A percentile compares a stretch with the other conserved stretches of the same genome.
phyloP scores from a whole-genome alignment of 2,113 vertebrate genomes.

The Xiphophorus couchianus region DNA sequence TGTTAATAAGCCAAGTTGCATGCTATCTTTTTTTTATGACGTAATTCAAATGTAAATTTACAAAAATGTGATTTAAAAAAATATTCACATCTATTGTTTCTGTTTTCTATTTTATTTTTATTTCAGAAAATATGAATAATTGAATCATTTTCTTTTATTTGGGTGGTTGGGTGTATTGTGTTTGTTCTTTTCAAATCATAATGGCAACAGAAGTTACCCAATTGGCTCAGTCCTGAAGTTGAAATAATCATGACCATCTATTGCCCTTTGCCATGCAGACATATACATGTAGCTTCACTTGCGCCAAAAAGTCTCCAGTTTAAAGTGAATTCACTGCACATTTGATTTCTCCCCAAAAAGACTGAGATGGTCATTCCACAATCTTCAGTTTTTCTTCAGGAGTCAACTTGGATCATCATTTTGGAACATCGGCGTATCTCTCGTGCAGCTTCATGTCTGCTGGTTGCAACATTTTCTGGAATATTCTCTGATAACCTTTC shows the following conservation, averaged over 20 bases:
- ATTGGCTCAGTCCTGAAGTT: not conserved
- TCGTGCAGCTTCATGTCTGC: no score
- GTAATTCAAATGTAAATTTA: no score
- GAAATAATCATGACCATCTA: not conserved
- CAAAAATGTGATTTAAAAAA: no score
- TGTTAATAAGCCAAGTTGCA: no score
- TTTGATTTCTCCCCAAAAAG: not conserved
- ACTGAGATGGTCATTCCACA: not conserved
- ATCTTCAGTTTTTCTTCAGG: not conserved
- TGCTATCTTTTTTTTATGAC: no score
- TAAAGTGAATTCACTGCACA: not conserved
- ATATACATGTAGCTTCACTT: not conserved
- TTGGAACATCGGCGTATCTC: not conserved
- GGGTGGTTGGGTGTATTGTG: not conserved
- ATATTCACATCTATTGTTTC: no score
- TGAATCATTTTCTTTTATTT: no score
- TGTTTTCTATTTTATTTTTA: no score
- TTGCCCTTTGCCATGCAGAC: not conserved
- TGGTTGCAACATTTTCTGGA: no score
- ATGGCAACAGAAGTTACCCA: not conserved
- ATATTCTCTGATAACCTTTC: not conserved
- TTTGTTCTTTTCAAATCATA: not conserved
- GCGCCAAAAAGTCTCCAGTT: no score
- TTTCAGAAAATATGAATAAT: no score
- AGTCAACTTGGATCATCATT: not conserved